A percentile compares a stretch with the other conserved stretches of the same genome.
phyloP scores from a whole-genome alignment of 2,888 invertebrate genomes.

The Ecliptopera silaceata region DNA sequence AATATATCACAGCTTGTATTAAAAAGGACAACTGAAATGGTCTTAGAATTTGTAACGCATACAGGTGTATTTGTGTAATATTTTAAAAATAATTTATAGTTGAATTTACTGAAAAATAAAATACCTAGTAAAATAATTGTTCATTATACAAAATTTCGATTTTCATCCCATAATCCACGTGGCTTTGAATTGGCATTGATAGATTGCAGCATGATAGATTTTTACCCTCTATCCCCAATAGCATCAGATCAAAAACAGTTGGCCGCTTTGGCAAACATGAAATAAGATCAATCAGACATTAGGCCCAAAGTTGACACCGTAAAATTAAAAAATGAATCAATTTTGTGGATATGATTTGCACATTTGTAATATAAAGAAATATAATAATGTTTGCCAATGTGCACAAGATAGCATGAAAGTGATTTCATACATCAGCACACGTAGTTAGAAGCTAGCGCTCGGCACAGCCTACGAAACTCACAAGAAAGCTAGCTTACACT shows the following conservation, averaged over 20 bases:
- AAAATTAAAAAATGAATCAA: background rate
- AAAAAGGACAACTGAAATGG: no score
- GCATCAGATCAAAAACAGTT: background rate
- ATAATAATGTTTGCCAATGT: slow-evolving; percentile 13
- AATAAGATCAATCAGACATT: background rate
- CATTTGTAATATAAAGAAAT: no score
- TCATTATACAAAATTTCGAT: slow-evolving; percentile 32
- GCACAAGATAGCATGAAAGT: slow-evolving; percentile 16
- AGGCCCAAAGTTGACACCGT: background rate
- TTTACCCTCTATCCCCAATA: slow-evolving; percentile 19
- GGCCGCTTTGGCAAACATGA: slow-evolving; percentile 27
- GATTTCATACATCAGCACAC: slow-evolving; percentile 38
- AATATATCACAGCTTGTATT: no score
- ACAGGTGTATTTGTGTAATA: no score
- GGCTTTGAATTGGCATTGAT: slow-evolving; percentile 33
- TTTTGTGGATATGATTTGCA: no score
- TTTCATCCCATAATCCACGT: slow-evolving; percentile 23
- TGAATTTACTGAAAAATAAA: no score
- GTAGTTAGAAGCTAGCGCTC: slow-evolving; percentile 58
- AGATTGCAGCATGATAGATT: slow-evolving; percentile 33
- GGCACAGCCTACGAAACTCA: slow-evolving; percentile 63
- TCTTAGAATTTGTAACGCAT: no score
- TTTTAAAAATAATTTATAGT: no score
- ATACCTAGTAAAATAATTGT: no score
- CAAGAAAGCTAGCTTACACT: slow-evolving; percentile 72